Conservation (phyloP, 2,888 invertebrate genomes). For the Rhorus exstirpatorius region DNA sequence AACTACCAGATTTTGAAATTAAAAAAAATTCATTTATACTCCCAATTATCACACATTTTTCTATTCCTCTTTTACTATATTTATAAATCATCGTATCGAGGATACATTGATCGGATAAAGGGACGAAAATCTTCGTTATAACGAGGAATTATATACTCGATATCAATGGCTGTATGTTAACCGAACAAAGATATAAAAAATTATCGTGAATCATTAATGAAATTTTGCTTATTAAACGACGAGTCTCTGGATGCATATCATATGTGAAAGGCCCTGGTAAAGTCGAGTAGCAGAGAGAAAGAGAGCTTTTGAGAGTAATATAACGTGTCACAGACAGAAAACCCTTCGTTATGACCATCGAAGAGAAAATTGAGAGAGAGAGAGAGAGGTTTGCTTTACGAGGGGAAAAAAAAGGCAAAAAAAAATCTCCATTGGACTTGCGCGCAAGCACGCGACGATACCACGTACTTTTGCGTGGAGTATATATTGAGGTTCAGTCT, state of each 20-base stretch:
- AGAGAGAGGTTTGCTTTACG: constrained; percentile 36
- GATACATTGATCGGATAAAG: constrained; percentile 38
- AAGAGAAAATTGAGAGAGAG: constrained; percentile 8
- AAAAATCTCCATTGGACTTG: constrained; percentile 77
- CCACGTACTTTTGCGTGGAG: constrained; percentile 79
- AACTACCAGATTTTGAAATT: too few relatives aligned
- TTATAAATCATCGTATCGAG: constrained; percentile 17
- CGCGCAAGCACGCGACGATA: constrained; percentile 76
- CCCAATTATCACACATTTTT: too few relatives aligned
- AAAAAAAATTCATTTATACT: too few relatives aligned
- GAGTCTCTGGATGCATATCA: constrained; percentile 28
- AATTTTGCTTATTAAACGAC: constrained; percentile 40
- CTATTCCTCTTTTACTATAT: constrained; percentile 10
- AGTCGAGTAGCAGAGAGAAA: constrained; percentile 14
- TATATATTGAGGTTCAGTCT: constrained; percentile 72
- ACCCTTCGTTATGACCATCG: constrained; percentile 25
- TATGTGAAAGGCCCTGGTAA: too few relatives aligned
- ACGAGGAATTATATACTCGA: too few relatives aligned
- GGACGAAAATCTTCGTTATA: constrained; percentile 21
- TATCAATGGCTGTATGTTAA: background rate
- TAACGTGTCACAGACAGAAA: constrained; percentile 31
- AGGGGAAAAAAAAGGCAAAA: constrained; percentile 31
- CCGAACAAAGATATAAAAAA: background rate
- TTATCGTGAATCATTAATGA: constrained; percentile 40
- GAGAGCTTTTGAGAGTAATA: too few relatives aligned